Conservation (phyloP, 2,797 vertebrate species). For the Heteromormyrus szaboi region DNA sequence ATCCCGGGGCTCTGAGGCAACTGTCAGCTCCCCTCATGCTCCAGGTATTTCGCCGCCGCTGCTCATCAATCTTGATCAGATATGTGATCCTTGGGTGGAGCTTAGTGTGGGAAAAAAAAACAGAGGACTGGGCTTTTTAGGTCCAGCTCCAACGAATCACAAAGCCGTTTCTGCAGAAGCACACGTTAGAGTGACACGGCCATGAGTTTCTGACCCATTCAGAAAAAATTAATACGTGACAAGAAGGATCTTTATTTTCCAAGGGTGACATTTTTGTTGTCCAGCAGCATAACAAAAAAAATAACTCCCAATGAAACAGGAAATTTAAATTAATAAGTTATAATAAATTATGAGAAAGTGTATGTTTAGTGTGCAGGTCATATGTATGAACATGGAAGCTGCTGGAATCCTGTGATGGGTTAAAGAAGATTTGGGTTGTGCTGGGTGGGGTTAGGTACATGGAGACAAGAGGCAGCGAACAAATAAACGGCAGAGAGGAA, state of each 20-base stretch:
- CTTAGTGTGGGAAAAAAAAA: not conserved
- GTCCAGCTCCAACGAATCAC: not conserved
- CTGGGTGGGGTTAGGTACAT: not conserved
- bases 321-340: not conserved
- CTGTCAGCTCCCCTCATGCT: not conserved
- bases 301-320: not conserved
- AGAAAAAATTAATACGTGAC: not conserved
- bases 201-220: not conserved
- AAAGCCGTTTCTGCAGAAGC: not conserved
- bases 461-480: not conserved
- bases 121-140: not conserved
- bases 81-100: not conserved
- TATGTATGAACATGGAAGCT: not conserved
- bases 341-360: not conserved
- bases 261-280: not conserved
- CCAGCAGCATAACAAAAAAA: not conserved
- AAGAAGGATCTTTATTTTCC: not conserved
- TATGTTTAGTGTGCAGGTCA: not conserved
- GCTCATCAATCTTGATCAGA: not conserved
- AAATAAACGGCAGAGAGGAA: not conserved
- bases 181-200: not conserved
- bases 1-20: not conserved
- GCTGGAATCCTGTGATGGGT: not conserved
- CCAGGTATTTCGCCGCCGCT: not conserved
- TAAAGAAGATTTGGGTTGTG: not conserved